A percentile compares a stretch with the other conserved stretches of the same genome.
These are phyloP conservation scores for Echinops telfairi DNA, from an alignment of 2,113 vertebrate species.

Conservation along the genomic window DNA sequence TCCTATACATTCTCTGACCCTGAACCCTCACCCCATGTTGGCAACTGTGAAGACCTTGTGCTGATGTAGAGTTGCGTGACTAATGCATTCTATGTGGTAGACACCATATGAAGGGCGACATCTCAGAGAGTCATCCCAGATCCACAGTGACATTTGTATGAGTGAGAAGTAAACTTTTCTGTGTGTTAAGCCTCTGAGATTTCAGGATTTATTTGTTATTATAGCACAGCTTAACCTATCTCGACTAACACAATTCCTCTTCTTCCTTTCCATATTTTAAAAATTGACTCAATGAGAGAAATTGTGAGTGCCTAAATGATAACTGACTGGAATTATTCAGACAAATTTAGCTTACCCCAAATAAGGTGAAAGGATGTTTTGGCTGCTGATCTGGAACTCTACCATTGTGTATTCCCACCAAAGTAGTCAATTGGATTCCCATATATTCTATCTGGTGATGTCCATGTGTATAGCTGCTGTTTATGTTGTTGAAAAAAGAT, in stretches of 20 bases:
- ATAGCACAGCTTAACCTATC: neutral
- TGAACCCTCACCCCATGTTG: neutral
- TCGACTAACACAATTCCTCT: neutral
- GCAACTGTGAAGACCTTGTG: neutral
- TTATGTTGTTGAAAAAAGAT: no score
- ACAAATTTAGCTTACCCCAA: neutral
- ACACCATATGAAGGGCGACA: neutral
- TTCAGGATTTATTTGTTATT: constrained; percentile 40
- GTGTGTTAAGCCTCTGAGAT: neutral
- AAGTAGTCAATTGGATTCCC: no score
- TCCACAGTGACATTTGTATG: neutral
- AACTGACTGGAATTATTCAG: neutral
- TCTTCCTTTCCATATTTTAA: neutral
- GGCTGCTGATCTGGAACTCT: no score
- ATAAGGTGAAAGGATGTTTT: neutral
- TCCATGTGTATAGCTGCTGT: no score
- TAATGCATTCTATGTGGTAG: neutral
- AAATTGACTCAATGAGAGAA: neutral
- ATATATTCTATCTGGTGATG: no score
- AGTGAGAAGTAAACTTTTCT: neutral
- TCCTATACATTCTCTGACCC: no score
- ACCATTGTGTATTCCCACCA: no score
- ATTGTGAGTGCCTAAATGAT: neutral
- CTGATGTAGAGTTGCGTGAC: neutral
- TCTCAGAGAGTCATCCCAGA: neutral